phyloP scores from a whole-genome alignment of 2,888 invertebrate genomes.

The Axea sp. region DNA sequence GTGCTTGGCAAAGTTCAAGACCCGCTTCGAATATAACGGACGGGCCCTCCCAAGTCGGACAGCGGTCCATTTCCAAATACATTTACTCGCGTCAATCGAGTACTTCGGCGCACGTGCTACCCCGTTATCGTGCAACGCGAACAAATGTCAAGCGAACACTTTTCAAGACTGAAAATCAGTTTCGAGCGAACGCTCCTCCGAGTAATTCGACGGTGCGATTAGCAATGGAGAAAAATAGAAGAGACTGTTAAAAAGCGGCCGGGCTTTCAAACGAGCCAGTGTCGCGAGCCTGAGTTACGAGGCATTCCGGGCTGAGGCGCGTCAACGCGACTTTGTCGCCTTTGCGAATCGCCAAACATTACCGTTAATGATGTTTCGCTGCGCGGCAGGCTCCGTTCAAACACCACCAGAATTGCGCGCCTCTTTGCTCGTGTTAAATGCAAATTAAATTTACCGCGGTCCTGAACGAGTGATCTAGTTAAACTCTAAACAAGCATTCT shows the following conservation, averaged over 20 bases:
- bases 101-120: slow-evolving; percentile 56
- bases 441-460: slow-evolving; percentile 33
- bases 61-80: slow-evolving; percentile 56
- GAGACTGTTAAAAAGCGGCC: slow-evolving; percentile 30
- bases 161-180: slow-evolving; percentile 58
- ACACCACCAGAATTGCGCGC: no score
- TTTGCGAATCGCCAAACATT: no score
- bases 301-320: slow-evolving; percentile 2
- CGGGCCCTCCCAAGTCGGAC: slow-evolving; percentile 35
- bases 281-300: neutral
- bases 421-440: slow-evolving; percentile 19
- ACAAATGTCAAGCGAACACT: slow-evolving; percentile 60
- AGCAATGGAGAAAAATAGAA: slow-evolving; percentile 64
- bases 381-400: no score
- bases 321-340: slow-evolving; percentile 20
- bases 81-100: slow-evolving; percentile 52
- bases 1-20: no score
- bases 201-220: slow-evolving; percentile 67
- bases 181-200: slow-evolving; percentile 44
- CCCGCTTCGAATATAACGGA: slow-evolving; percentile 41
- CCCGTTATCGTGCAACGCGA: slow-evolving; percentile 36
- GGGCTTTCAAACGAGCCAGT: slow-evolving; percentile 29
- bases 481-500: slow-evolving; percentile 56
- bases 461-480: slow-evolving; percentile 46
- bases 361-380: no score